Evolutionary conservation across 2,888 invertebrate species (phyloP).

Genomic region (Horisme vitalbata): DNA sequence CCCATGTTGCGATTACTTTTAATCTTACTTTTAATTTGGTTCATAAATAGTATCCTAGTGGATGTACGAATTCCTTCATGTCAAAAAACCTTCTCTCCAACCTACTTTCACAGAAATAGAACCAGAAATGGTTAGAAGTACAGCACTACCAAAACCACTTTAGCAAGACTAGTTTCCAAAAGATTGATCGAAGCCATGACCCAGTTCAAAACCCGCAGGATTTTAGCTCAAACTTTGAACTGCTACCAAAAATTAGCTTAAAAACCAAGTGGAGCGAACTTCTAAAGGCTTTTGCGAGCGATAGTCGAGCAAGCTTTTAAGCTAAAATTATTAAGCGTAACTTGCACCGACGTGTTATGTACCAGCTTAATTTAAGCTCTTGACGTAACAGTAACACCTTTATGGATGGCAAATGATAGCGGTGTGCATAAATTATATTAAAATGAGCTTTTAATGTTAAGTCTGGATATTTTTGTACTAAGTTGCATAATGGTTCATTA

Average conservation of each 20-base stretch:
- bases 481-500: too few relatives aligned
- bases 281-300: constrained; percentile 67
- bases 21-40: too few relatives aligned
- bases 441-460: constrained; percentile 9
- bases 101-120: too few relatives aligned
- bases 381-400: constrained; percentile 48
- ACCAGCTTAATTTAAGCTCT: constrained; percentile 58
- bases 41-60: too few relatives aligned
- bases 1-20: too few relatives aligned
- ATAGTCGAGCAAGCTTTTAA: constrained; percentile 74
- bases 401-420: constrained; percentile 21
- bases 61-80: too few relatives aligned
- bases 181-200: constrained; percentile 21
- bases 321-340: constrained; percentile 78
- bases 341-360: constrained; percentile 57
- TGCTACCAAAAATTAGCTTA: constrained; percentile 69
- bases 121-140: not conserved
- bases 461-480: not conserved
- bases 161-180: constrained; percentile 4
- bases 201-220: constrained; percentile 10
- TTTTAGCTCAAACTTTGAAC: constrained; percentile 40
- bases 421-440: constrained; percentile 12
- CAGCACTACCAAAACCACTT: constrained; percentile 2
- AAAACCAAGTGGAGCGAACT: constrained; percentile 60
- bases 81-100: too few relatives aligned